A percentile compares a stretch with the other conserved stretches of the same genome.
phyloP scores from a whole-genome alignment of 2,113 vertebrate species.

The Leptosomus discolor region DNA sequence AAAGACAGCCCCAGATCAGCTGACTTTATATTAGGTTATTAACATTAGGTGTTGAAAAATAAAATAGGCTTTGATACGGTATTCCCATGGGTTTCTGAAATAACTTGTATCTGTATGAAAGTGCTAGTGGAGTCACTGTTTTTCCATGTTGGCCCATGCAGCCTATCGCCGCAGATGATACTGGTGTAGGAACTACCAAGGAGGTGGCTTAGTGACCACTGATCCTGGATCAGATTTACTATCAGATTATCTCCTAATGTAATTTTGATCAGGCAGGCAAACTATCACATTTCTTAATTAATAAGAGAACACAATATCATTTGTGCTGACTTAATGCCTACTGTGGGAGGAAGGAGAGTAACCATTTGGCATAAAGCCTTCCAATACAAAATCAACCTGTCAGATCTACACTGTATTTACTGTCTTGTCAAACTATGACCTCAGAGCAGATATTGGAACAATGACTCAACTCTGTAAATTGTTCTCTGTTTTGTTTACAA shows the following conservation, averaged over 20 bases:
- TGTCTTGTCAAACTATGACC: not conserved
- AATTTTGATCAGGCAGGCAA: slow-evolving; percentile 18
- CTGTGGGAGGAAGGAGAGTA: not conserved
- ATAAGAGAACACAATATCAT: not conserved
- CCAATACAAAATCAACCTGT: not conserved
- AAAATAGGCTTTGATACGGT: not conserved
- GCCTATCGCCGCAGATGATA: not conserved
- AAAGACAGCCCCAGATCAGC: not conserved
- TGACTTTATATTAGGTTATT: not conserved
- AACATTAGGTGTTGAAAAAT: not conserved
- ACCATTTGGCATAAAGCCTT: not conserved
- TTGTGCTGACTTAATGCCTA: not conserved
- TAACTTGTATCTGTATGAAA: not conserved
- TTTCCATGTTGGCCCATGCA: not conserved
- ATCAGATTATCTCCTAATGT: not conserved
- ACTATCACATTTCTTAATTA: slow-evolving; percentile 24
- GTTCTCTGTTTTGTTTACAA: not conserved
- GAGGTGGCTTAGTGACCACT: not conserved
- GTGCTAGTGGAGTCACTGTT: rapidly evolving
- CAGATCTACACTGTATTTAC: not conserved
- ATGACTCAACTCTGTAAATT: not conserved
- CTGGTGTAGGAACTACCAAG: not conserved
- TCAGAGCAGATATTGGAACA: not conserved
- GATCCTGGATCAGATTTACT: slow-evolving; percentile 2
- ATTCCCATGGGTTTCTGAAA: not conserved